Base-by-base conservation (phyloP, 2,113 vertebrate genomes). In the Apeltes quadracus region DNA sequence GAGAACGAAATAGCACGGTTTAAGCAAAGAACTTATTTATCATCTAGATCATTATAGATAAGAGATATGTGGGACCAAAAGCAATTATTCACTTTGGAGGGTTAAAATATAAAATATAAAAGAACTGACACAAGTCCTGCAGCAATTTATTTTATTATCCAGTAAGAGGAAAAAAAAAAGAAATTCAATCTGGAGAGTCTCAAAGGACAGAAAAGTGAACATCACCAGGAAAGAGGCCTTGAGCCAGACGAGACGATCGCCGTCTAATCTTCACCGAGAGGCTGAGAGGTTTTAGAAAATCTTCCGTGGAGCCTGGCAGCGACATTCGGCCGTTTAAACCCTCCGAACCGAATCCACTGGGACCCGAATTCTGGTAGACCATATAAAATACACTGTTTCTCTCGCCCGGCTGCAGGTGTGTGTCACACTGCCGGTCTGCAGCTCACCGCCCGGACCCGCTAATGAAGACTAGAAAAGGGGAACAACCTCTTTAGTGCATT, bases 201-300 rank as follows among this genome's bases (percentile, higher is more conserved):
- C 67, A 14, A 13, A n/a, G 72, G 76, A 76, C 39, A 2, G 5
- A 46, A 32, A 72, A 29, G 63, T 27, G 61, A 82, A 73, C 71
- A 79, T 71, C 71, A 57, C 27, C 7, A 39, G 56, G 56, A 72
- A 22, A 23, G 23, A 44, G 80, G 38, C 23, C 50, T 48, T 12
- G 29, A 73, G 74, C 58, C 51, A 51, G 65, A 69, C 38, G 41
- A 77, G 34, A 48, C 69, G 75, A 79, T 86, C 78, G 78, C 2
- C 0, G 71, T 72, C 53, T 83, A 68, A 83, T 84, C 82, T 84
- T 79, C 78, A 76, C 83, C 67, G 82, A 56, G 56, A 53, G 78
- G 81, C 77, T 70, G 65, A 68, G 65, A 73, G 66, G 69, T 81
- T 82, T 75, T 41, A 65, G 57, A 61, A 61, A 76, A 67, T 70